Evolutionary conservation across 2,113 vertebrate genomes (phyloP).

Genomic region (Cryptoleucopteryx plumbea): DNA sequence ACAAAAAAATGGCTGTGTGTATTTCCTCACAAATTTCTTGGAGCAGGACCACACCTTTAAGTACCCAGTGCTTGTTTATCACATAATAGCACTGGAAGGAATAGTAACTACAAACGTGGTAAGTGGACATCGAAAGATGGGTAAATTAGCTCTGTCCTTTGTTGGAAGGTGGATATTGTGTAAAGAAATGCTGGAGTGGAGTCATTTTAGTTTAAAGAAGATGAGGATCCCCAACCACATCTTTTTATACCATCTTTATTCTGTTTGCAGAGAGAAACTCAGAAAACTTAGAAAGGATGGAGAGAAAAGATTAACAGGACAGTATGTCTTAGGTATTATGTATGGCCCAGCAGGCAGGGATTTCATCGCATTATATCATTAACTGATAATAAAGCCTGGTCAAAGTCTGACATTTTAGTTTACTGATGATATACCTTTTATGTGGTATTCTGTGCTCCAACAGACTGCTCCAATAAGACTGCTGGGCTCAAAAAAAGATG

Average conservation of each 20-base stretch:
- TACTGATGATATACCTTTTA: not conserved
- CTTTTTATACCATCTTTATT: not conserved
- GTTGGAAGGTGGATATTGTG: not conserved
- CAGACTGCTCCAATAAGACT: not conserved
- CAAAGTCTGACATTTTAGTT: not conserved
- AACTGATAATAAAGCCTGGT: not conserved
- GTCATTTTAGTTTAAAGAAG: not conserved
- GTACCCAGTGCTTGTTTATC: not conserved
- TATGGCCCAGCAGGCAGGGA: not conserved
- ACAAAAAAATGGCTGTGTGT: not conserved
- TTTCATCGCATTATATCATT: not conserved
- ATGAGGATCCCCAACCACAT: not conserved
- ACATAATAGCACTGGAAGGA: not conserved
- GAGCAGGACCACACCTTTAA: not conserved
- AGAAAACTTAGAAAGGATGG: not conserved
- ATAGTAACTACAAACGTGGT: not conserved
- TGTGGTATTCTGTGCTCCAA: not conserved
- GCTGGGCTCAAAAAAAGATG: not conserved
- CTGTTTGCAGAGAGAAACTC: not conserved
- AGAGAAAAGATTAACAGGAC: not conserved
- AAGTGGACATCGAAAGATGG: not conserved
- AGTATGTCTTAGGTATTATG: not conserved
- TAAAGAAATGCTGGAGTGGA: not conserved
- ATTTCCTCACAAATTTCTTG: not conserved
- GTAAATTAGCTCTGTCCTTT: not conserved